Evolutionary conservation across 2,797 vertebrate species (phyloP).

Genomic region (Hirundo rustica): DNA sequence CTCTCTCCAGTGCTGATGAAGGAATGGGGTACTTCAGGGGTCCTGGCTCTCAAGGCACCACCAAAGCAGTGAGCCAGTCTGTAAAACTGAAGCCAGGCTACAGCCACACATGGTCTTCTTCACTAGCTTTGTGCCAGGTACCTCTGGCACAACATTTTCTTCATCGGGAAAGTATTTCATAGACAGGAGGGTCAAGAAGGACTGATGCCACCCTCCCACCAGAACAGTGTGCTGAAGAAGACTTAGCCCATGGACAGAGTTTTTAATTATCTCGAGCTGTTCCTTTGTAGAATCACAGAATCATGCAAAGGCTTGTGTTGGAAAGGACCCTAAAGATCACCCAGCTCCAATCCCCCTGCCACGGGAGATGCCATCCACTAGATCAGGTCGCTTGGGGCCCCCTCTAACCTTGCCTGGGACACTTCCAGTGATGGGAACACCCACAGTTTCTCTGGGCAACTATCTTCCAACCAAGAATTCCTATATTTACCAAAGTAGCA

Average conservation of each 20-base stretch:
- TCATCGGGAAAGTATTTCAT: neutral
- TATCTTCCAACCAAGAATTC: neutral
- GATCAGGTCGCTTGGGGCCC: neutral
- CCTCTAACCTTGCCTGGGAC: neutral
- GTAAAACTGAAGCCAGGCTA: neutral
- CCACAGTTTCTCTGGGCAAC: neutral
- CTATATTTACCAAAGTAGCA: neutral
- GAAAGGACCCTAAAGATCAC: neutral
- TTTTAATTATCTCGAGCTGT: neutral
- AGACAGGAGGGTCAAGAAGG: neutral
- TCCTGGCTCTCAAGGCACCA: neutral
- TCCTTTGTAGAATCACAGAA: neutral
- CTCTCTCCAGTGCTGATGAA: neutral
- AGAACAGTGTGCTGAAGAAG: neutral
- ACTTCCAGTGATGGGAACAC: neutral
- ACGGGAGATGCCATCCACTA: rapidly evolving
- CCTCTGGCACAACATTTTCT: neutral
- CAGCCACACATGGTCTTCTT: neutral
- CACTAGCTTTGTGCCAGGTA: neutral
- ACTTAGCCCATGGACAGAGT: neutral
- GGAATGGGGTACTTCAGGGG: neutral
- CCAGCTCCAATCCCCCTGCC: neutral
- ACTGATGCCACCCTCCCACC: neutral
- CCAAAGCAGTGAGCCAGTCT: neutral
- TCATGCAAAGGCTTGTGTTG: neutral